Percentiles rank a stretch among this genome's conserved stretches.
Evolutionary conservation across 2,888 invertebrate genomes (phyloP).

Genomic region (Diarsia mendica): DNA sequence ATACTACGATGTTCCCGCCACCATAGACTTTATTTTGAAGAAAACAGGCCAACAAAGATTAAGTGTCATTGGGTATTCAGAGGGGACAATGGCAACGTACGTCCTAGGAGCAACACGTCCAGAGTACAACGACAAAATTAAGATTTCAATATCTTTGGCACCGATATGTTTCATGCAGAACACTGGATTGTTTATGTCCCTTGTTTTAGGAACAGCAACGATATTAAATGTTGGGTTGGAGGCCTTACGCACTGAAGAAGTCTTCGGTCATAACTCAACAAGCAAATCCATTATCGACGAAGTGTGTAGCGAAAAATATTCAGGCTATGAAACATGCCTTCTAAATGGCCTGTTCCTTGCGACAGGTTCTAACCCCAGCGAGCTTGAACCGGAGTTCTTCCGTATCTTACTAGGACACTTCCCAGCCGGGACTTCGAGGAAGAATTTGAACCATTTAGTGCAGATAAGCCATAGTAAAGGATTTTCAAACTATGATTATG

Average conservation of each 20-base stretch:
- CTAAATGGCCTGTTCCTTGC: constrained; percentile 58
- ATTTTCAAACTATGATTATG: constrained; percentile 76
- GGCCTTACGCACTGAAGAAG: constrained; percentile 53
- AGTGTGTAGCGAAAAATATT: constrained; percentile 58
- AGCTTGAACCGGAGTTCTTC: constrained; percentile 70
- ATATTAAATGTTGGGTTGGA: constrained; percentile 54
- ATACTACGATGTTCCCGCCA: constrained; percentile 92
- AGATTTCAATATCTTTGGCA: constrained; percentile 80
- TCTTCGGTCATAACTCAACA: constrained; percentile 60
- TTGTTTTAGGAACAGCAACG: constrained; percentile 53
- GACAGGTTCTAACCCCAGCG: constrained; percentile 60
- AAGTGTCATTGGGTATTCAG: constrained; percentile 92
- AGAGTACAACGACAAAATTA: constrained; percentile 90
- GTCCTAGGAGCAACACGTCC: constrained; percentile 87
- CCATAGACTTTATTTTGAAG: constrained; percentile 78
- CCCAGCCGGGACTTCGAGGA: constrained; percentile 74
- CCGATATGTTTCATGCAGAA: constrained; percentile 69
- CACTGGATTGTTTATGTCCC: constrained; percentile 14
- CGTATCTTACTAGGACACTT: constrained; percentile 66
- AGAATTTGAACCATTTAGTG: constrained; percentile 71
- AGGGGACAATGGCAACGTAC: constrained; percentile 90
- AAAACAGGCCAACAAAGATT: constrained; percentile 88
- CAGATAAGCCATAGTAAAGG: constrained; percentile 67
- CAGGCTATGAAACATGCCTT: constrained; percentile 67
- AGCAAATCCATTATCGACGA: constrained; percentile 58